Base-by-base conservation (phyloP, 2,797 vertebrate genomes). In the Lycodopsis pacificus region DNA sequence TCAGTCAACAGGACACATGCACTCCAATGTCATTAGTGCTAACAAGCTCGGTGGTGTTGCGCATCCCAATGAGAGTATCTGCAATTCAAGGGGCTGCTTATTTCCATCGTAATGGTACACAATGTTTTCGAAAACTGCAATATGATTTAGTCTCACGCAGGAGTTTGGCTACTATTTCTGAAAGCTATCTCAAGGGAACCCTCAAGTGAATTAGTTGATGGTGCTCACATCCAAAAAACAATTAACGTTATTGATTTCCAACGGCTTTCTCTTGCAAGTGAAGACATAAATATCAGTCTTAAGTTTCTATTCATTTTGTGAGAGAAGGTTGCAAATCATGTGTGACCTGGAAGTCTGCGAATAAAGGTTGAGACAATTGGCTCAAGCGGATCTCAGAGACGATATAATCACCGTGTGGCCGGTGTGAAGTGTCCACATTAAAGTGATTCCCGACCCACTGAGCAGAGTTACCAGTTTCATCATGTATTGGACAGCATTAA, bases 1-100 rank as follows among this genome's bases (percentile, higher is more conserved):
- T 93, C 88, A 88, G 83, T 92, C 90, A 93, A 91, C 84, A 86
- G 87, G 91, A 93, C 91, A 89, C 88, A 84, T 81, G 83, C 86
- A 70, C 75, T 30, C 77, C 92, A 88, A 93, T 91, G 90, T 84
- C 88, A 92, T 94, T 94, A 92, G 84, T 58, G 67, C 77, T 93
- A 94, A 93, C 89, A 93, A 92, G 92, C 91, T 82, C 67, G 67
- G 70, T 51, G 71, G 58, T 75, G 86, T 51, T 77, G 71, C 88
- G 91, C 92, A 94, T 93, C 75, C 77, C 77, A 93, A 92, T 89
- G 77, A 72, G 80, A 70, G 58, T 32, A 82, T 88, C 73, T 83
- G 54, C 19, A 8, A 34, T 74, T 74, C 63, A 36, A 32, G 49
- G 25, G 17, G 42, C 49, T 19, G 40, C 59, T 59, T 22, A 69